A percentile compares a stretch with the other conserved stretches of the same genome.
Conservation (phyloP, 2,888 invertebrate genomes). For the Flexamia atlantica region DNA sequence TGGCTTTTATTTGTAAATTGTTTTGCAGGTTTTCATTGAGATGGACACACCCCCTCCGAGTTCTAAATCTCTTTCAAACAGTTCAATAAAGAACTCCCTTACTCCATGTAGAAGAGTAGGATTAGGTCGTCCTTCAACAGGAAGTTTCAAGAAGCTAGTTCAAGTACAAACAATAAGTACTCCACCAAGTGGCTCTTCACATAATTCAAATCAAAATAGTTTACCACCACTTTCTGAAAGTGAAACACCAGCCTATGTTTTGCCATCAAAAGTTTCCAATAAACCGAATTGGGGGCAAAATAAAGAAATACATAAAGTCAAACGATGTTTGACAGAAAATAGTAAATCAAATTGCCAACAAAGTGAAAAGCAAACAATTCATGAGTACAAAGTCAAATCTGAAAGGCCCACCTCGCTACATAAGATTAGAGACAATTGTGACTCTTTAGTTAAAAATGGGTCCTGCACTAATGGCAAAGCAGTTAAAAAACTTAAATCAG, state of each 20-base stretch:
- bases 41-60: conserved; percentile 37
- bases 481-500: conserved; percentile 9
- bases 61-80: background rate
- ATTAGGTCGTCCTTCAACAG: conserved; percentile 40
- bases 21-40: background rate
- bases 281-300: background rate
- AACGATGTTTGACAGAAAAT: background rate
- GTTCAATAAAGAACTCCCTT: conserved; percentile 6
- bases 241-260: background rate
- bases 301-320: background rate
- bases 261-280: background rate
- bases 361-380: background rate
- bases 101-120: conserved; percentile 45
- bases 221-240: background rate
- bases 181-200: background rate
- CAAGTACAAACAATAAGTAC: background rate
- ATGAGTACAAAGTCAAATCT: background rate
- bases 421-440: background rate
- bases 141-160: conserved; percentile 9
- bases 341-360: background rate
- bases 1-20: no score
- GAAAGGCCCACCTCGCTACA: background rate
- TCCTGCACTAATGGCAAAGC: background rate
- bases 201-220: background rate
- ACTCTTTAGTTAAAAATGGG: background rate